Evolutionary conservation across 2,888 invertebrate species (phyloP).

Genomic region (Agelastica alni): DNA sequence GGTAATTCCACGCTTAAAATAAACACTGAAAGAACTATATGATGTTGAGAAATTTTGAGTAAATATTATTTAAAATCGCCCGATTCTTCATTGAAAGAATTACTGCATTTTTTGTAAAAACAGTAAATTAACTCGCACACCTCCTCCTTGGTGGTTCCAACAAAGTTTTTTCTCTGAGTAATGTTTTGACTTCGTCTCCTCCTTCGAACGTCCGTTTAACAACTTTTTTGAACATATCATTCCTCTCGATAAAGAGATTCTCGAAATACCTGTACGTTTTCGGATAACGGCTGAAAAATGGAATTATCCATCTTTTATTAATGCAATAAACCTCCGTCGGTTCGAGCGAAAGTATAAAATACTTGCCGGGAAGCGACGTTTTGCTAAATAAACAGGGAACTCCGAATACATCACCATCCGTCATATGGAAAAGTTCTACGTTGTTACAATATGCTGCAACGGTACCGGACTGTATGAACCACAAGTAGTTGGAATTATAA

Average conservation of each 20-base stretch:
- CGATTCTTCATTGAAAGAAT: no score
- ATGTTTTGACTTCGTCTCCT: no score
- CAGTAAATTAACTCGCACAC: no score
- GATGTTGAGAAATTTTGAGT: no score
- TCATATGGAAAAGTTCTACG: constrained; percentile 60
- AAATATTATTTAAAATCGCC: no score
- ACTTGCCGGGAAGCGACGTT: neutral
- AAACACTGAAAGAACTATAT: no score
- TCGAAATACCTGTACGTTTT: neutral
- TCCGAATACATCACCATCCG: constrained; percentile 61
- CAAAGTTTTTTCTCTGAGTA: no score
- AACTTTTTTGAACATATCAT: no score
- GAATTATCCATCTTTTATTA: neutral
- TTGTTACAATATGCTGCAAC: constrained; percentile 55
- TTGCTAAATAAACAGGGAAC: constrained; percentile 41
- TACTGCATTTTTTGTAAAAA: no score
- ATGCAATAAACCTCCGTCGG: constrained; percentile 43
- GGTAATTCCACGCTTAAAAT: no score
- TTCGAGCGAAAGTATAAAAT: constrained; percentile 45
- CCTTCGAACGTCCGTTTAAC: no score
- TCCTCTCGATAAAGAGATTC: neutral
- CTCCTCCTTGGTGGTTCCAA: no score
- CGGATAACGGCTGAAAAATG: neutral
- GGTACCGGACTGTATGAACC: constrained; percentile 60
- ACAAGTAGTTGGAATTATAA: constrained; percentile 56